Evolutionary conservation across 2,113 vertebrate species (phyloP), one percentile per base, ranked within the genome.

Genomic region (Cardinalis cardinalis): DNA sequence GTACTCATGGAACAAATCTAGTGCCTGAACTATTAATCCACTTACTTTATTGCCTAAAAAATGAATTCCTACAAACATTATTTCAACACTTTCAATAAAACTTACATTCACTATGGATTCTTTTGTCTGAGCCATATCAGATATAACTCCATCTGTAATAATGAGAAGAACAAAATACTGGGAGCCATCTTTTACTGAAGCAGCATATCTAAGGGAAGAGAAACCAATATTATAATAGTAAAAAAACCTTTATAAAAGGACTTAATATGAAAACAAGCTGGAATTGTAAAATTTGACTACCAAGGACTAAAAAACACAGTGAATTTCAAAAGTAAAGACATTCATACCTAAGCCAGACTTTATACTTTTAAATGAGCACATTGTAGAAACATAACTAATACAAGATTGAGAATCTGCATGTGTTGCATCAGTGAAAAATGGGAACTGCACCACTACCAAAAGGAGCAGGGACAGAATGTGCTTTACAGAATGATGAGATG

Each of bases 141-240:
- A 99, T 97, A 99, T 99, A 89, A 99, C 99, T 31, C 99, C 99
- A 16, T 99, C 99, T 13, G 99, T 99, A 96, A 99, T 96, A 97
- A 99, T 99, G 95, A 99, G 98, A 78, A 99, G 98, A 92, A 99
- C 97, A 95, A 99, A 99, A 96, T 99, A 99, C 97, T 99, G 99
- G n/a, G 99, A 99, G 90, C 99, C 99, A 48, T 99, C 99, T 95
- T 98, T 99, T 92, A 99, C 97, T 3, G 98, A 99, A 28, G 99
- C 96, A 79, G 99, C 99, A 36, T 99, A 99, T 92, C 99, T 99
- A 92, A 66, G 88, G 85, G 43, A 86, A 88, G 70, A 90, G 28
- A 64, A 91, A 87, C 10, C 34, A 81, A 66, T 18, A 59, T 78
- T 28, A 41, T 31, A 48, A 85, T 15, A 87, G 17, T 32, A 52